Evolutionary conservation across 2,113 vertebrate species (phyloP), one percentile per base, ranked within the genome.

Genomic region (Cercocebus atys): DNA sequence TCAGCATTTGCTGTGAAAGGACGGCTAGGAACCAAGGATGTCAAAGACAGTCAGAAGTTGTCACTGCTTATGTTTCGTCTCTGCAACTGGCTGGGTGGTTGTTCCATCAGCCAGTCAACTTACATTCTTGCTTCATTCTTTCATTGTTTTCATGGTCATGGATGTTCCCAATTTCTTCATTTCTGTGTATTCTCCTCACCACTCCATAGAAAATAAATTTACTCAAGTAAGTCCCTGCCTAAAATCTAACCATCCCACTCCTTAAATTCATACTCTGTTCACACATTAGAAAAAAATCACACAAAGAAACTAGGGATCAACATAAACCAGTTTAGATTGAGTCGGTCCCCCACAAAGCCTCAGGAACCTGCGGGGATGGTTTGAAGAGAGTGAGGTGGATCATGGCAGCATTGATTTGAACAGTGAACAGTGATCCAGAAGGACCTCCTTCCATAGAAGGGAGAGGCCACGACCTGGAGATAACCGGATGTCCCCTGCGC

Each of bases 141-240:
- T 76, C 52, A 0, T 32, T 78, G 73, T 88, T 30, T 59, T 78
- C 79, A 3, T 18, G 35, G 66, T 22, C 14, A 73, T 22, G 43
- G 23, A 43, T 40, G n/a, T 32, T 61, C 40, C 47, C 55, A 20
- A 6, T 38, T n/a, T 80, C 88, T 89, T 84, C 38, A 47, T 95
- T 88, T 83, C 57, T 25, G 5, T 59, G 64, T 35, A 7, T 70
- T 93, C 79, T 92, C 50, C 22, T 50, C 30, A 73, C 64, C 5
- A 70, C 35, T 59, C 81, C 9, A 0, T 75, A 35, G 59, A 89
- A 92, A 96, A 43, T 40, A 12, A 61, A 59, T 86, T 61, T 57
- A 78, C 35, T 90, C 55, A 94, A 88, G 43, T 59, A 76, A 84
- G 80, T 81, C n/a, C 43, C 57, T 57, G 13, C 88, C 30, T 25